phyloP scores from a whole-genome alignment of 1,140 invertebrate species.

The Listronotus oregonensis region DNA sequence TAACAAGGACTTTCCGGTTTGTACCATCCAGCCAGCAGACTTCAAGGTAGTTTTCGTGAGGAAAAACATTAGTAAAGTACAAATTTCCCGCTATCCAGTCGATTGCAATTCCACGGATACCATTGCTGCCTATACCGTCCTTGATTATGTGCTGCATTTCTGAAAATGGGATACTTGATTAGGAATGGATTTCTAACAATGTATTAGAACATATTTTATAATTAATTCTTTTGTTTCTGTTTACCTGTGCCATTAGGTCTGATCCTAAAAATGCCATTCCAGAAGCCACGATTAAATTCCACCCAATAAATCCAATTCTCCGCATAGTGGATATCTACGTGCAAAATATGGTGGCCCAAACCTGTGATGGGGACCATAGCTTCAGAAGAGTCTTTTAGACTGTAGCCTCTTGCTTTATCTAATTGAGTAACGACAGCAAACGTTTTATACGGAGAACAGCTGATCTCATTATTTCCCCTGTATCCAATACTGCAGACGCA shows the following conservation, averaged over 20 bases:
- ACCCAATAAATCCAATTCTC: conserved; percentile 97
- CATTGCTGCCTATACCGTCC: conserved; percentile 92
- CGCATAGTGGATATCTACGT: conserved; percentile 85
- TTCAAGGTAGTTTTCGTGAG: conserved; percentile 96
- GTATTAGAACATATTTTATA: neutral
- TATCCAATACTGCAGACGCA: conserved; percentile 91
- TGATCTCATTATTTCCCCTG: conserved; percentile 70
- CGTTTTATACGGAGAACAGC: conserved; percentile 82
- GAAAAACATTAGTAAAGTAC: conserved; percentile 97
- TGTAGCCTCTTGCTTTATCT: conserved; percentile 86
- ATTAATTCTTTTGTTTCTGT: too few relatives aligned
- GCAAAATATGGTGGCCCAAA: conserved; percentile 83
- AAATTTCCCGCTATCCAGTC: conserved; percentile 97
- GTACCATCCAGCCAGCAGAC: conserved; percentile 90
- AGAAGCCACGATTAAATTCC: conserved; percentile 87
- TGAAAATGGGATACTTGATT: neutral
- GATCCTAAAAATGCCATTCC: conserved; percentile 92
- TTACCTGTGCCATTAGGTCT: conserved; percentile 78
- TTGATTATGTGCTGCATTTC: conserved; percentile 84
- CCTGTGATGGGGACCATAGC: conserved; percentile 95
- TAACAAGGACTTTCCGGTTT: conserved; percentile 88
- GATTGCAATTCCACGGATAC: conserved; percentile 89
- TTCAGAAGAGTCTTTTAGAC: conserved; percentile 81
- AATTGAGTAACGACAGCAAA: conserved; percentile 91
- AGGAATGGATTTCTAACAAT: neutral